phyloP scores from a whole-genome alignment of 2,797 vertebrate genomes.

The Arrhamphus sclerolepis region DNA sequence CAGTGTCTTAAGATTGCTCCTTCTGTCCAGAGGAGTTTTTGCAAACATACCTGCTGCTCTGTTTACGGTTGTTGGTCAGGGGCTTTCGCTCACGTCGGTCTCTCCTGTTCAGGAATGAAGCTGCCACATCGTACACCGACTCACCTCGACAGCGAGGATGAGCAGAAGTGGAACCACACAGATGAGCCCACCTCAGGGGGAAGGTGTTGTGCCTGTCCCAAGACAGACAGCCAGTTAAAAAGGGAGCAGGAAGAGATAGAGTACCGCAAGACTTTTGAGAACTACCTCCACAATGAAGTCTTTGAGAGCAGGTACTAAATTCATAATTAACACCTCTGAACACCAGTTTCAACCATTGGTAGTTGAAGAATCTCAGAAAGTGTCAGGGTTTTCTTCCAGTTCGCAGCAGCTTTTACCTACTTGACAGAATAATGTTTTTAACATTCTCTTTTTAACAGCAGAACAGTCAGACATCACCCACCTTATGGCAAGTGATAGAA shows the following conservation, averaged over 20 bases:
- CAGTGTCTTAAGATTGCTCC: conserved; percentile 17
- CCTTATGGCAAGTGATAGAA: too few relatives aligned
- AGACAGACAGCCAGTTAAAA: conserved; percentile 92
- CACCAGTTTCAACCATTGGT: not conserved
- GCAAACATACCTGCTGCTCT: not conserved
- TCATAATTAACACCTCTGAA: not conserved
- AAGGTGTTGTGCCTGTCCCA: conserved; percentile 91
- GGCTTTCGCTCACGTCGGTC: not conserved
- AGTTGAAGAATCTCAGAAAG: too few relatives aligned
- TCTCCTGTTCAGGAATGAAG: conserved; percentile 85
- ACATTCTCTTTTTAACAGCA: too few relatives aligned
- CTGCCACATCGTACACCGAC: conserved; percentile 86
- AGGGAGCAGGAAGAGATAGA: conserved; percentile 92
- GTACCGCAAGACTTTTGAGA: conserved; percentile 94
- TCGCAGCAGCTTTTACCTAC: too few relatives aligned
- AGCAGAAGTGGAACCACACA: conserved; percentile 86
- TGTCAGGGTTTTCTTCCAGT: too few relatives aligned
- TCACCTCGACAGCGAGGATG: conserved; percentile 76
- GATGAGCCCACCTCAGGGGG: conserved; percentile 79
- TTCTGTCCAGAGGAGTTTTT: not conserved
- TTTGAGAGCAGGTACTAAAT: conserved; percentile 88
- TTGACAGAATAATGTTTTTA: too few relatives aligned
- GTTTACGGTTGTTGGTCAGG: not conserved
- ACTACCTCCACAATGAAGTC: conserved; percentile 96
- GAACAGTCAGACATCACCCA: too few relatives aligned